Base-by-base conservation (phyloP, 2,888 invertebrate genomes). In the Lasioglossum zephyrum region DNA sequence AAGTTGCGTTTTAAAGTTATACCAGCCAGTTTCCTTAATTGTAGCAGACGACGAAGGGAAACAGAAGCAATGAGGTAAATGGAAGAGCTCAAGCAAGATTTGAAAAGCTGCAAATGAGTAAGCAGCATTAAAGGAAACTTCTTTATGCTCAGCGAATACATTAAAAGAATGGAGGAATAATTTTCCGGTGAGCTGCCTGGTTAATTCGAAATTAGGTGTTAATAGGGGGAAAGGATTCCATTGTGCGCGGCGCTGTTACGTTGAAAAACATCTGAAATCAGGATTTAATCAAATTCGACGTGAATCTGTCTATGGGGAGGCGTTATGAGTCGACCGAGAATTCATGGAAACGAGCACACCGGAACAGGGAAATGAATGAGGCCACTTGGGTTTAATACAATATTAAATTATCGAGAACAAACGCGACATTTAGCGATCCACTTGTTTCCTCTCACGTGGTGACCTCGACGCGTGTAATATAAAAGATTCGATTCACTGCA, bases 391-490 rank as follows among this genome's bases (percentile, higher is more conserved):
- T 63, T 63, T 76, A 76, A 63, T 63, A 63, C 26, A 66, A 63
- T 75, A 76, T 76, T 76, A 47, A 76, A 63, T 76, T 76, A 76
- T 76, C 41, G 76, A 63, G 44, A 60, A 76, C 63, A 44, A 63
- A 44, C 63, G 18, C 75, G 75, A 63, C 26, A 63, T 63, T 76
- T 63, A 76, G 31, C 41, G 26, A 60, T 75, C 76, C 60, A 6
- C 31, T 22, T 63, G 63, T 76, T 63, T 63, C 26, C 31, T 41
- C 31, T 8, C 41, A n/a, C 60, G 75, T 44, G 63, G 63, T 44
- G 44, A 22, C 16, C 76, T 22, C 22, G 18, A n/a, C 5, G 26
- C 11, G 26, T 26, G 63, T 63, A 60, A 63, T 26, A 53, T 36
- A 36, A 49, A 73, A 73, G 36, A 49, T 36, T 49, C 47, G 26